These are phyloP conservation scores for Zaprionus tsacasi DNA, from an alignment of 1,140 invertebrate genomes.

Conservation along the genomic window DNA sequence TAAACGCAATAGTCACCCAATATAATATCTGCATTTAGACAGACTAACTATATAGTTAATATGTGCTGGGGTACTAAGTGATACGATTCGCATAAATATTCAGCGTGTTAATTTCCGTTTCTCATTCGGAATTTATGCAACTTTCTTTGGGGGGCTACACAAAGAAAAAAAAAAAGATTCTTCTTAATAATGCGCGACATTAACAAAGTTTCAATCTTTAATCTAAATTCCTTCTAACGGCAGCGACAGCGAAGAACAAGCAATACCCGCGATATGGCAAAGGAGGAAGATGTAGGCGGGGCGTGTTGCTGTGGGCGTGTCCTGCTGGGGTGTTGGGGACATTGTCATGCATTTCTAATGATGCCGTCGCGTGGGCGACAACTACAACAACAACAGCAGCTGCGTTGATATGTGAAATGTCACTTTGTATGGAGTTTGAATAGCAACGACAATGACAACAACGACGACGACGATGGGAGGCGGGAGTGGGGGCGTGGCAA, in stretches of 20 bases:
- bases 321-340: slow-evolving; percentile 41
- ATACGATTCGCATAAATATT: slow-evolving; percentile 39
- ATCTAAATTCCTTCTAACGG: slow-evolving; percentile 69
- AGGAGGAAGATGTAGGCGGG: neutral
- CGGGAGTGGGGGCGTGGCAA: slow-evolving; percentile 37
- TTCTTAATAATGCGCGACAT: slow-evolving; percentile 80
- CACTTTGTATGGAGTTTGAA: slow-evolving; percentile 78
- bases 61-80: neutral
- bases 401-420: slow-evolving; percentile 78
- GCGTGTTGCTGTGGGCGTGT: slow-evolving; percentile 36
- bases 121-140: slow-evolving; percentile 59
- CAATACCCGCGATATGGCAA: slow-evolving; percentile 11
- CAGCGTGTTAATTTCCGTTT: slow-evolving; percentile 49
- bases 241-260: slow-evolving; percentile 17
- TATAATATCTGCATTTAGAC: neutral
- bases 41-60: slow-evolving; percentile 4
- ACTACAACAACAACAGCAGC: slow-evolving; percentile 12
- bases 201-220: slow-evolving; percentile 81
- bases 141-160: neutral
- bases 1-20: neutral
- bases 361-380: slow-evolving; percentile 51
- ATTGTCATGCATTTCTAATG: slow-evolving; percentile 83
- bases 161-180: slow-evolving; percentile 63
- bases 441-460: slow-evolving; percentile 70
- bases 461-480: slow-evolving; percentile 26